Evolutionary conservation across 2,113 vertebrate species (phyloP).

Genomic region (Thalassoma bifasciatum): DNA sequence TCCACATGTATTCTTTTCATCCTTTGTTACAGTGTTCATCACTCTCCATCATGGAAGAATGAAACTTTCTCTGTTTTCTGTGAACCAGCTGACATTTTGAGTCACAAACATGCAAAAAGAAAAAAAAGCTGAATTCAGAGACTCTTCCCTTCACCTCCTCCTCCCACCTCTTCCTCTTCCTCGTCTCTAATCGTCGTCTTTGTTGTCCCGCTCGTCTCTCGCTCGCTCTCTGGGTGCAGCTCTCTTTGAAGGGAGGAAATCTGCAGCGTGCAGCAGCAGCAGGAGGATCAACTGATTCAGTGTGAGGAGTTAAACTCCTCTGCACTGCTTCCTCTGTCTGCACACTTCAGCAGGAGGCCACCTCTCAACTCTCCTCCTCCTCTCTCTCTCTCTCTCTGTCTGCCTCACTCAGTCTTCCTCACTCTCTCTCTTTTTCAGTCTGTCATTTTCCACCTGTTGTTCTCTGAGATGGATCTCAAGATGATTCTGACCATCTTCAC

Average conservation of each 20-base stretch:
- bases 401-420: slow-evolving; percentile 7
- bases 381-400: not conserved
- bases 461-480: slow-evolving; percentile 55
- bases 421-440: slow-evolving; percentile 10
- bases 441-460: not conserved
- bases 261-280: slow-evolving; percentile 73
- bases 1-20: no score
- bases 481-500: slow-evolving; percentile 33
- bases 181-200: slow-evolving; percentile 43
- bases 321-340: slow-evolving; percentile 77
- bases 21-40: no score
- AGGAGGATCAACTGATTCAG: slow-evolving; percentile 68
- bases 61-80: no score
- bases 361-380: not conserved
- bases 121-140: not conserved
- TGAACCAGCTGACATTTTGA: not conserved
- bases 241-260: slow-evolving; percentile 84
- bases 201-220: slow-evolving; percentile 47
- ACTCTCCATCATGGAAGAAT: no score
- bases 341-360: slow-evolving; percentile 57
- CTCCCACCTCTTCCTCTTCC: slow-evolving; percentile 60
- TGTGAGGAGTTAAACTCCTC: slow-evolving; percentile 58
- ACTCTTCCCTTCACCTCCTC: slow-evolving; percentile 30
- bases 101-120: not conserved
- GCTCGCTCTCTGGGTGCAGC: slow-evolving; percentile 26